Evolutionary conservation across 2,113 vertebrate genomes (phyloP).

Genomic region (Zapus hudsonius): DNA sequence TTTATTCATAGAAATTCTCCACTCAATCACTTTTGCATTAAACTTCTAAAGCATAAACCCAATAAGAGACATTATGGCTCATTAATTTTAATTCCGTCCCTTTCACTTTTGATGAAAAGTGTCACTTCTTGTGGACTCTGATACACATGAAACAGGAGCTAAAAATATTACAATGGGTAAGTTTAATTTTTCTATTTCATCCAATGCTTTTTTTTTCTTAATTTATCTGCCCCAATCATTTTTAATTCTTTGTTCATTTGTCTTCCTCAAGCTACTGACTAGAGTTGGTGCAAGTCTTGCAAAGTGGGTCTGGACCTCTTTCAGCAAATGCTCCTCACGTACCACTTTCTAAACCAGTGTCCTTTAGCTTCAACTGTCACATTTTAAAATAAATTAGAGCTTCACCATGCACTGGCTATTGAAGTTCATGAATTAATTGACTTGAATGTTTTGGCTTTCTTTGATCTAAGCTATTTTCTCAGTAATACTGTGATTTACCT

Average conservation of each 20-base stretch:
- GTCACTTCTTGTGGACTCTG: constrained; percentile 67
- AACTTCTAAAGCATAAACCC: constrained; percentile 65
- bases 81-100: constrained; percentile 75
- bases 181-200: constrained; percentile 65
- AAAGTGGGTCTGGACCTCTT: constrained; percentile 37
- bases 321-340: constrained; percentile 21
- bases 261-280: constrained; percentile 36
- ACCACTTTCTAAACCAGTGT: constrained; percentile 29
- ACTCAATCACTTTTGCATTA: constrained; percentile 53
- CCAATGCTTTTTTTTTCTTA: constrained; percentile 56
- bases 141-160: constrained; percentile 78
- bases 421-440: constrained; percentile 78
- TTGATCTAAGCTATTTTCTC: constrained; percentile 72
- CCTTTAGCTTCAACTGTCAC: constrained; percentile 61
- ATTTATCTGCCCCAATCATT: constrained; percentile 46
- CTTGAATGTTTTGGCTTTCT: constrained; percentile 75
- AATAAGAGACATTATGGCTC: constrained; percentile 72
- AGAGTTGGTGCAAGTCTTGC: constrained; percentile 42
- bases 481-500: constrained; percentile 60
- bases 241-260: constrained; percentile 48
- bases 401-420: constrained; percentile 69
- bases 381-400: constrained; percentile 72
- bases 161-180: constrained; percentile 64
- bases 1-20: constrained; percentile 61
- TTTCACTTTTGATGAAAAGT: constrained; percentile 80